Base-by-base conservation (phyloP, 2,888 invertebrate species). In the Agonopterix alstromeriana region DNA sequence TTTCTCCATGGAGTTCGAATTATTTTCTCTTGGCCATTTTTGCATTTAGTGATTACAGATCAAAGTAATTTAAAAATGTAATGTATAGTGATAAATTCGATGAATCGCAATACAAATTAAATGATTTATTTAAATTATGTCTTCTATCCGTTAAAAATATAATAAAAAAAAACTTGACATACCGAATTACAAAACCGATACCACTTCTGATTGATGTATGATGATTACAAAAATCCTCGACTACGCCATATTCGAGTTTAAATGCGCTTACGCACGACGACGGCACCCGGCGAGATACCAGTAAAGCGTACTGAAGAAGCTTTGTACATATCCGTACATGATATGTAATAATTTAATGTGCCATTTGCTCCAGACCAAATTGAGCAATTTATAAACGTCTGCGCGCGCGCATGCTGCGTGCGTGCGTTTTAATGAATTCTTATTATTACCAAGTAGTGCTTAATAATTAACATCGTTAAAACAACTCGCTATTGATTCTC, bases 311-410 rank as follows among this genome's bases (percentile, higher is more conserved):
- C 73, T 57, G 62, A 79, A 71, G 84, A 65, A 83, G 83, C 82
- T 62, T 45, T 47, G 2, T 10, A 44, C 17, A 12, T 11, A 45
- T 42, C n/a, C 40, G n/a, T 45, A 45, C 41, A 12, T 59, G 63
- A 65, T 70, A 72, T 61, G 67, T 67, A 75, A 77, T 84, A 78
- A 84, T 82, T 85, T 79, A 78, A 82, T 79, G 76, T 73, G 74
- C 76, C 74, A 73, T 81, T 82, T 76, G 77, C 73, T 73, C 60
- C 57, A 57, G 61, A 72, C 73, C 61, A 77, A 83, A 86, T 87
- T 86, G 83, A 86, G 82, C 82, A 84, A 85, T 86, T 83, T 86
- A 82, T 81, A 67, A 67, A 73, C 63, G 73, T 73, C 73, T 38
- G 38, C 55, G 52, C 51, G 56, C 53, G 44, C 58, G 67, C 61